phyloP scores from a whole-genome alignment of 2,113 vertebrate species.

The Chitala chitala region DNA sequence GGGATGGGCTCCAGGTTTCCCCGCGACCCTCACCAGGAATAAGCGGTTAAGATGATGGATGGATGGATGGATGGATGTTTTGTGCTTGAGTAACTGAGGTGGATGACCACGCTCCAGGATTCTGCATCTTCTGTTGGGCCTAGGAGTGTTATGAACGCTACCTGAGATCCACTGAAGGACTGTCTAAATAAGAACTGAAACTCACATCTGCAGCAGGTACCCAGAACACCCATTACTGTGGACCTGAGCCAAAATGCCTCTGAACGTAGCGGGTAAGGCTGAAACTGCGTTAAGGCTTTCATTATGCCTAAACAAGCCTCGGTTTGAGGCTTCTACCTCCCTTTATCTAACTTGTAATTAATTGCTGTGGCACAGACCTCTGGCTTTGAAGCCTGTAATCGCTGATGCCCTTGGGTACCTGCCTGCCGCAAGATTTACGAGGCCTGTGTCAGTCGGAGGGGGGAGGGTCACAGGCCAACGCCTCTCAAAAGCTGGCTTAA shows the following conservation, averaged over 20 bases:
- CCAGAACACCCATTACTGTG: no score
- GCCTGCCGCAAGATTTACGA: slow-evolving; percentile 16
- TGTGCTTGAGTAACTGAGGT: no score
- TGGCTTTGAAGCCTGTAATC: slow-evolving; percentile 5
- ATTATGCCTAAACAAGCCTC: background rate
- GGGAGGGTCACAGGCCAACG: slow-evolving; percentile 16
- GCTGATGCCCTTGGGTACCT: background rate
- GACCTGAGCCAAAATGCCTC: background rate
- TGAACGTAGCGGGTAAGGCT: background rate
- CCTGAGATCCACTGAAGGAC: no score
- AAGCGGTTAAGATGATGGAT: no score
- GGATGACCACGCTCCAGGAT: no score
- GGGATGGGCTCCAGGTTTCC: no score
- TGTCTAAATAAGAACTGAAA: no score
- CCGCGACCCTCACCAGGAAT: no score
- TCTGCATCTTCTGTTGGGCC: no score
- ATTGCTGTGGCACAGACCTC: slow-evolving; percentile 8
- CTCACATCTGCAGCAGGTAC: no score
- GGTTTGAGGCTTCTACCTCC: background rate
- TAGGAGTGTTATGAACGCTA: no score
- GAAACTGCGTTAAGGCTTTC: background rate
- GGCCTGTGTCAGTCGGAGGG: background rate
- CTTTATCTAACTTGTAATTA: slow-evolving; percentile 14
- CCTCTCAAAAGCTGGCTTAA: slow-evolving; percentile 22
- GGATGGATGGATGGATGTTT: no score